Percentiles rank a stretch among this genome's conserved stretches.
phyloP scores from a whole-genome alignment of 2,113 vertebrate genomes.

The Caretta caretta region DNA sequence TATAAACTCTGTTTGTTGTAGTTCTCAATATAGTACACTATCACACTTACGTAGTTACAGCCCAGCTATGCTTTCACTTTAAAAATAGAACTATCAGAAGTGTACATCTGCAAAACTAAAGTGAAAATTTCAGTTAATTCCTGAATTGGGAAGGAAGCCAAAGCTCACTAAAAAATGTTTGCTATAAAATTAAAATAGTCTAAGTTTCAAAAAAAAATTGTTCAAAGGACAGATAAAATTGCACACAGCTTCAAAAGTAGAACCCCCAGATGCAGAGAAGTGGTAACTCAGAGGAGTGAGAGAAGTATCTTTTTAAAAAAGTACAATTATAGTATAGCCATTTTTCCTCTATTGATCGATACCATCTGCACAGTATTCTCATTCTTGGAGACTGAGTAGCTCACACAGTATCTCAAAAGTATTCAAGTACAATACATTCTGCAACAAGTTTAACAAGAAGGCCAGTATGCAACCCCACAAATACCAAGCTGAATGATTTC shows the following conservation, averaged over 20 bases:
- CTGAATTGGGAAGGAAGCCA: neutral
- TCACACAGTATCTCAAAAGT: neutral
- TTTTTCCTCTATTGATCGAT: fast-evolving
- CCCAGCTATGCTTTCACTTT: neutral
- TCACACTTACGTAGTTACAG: neutral
- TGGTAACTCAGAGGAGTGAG: neutral
- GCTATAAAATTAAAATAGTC: neutral
- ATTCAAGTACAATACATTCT: too few relatives aligned
- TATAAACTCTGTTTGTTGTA: neutral
- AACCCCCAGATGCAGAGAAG: neutral
- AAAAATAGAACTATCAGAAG: neutral
- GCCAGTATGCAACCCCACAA: too few relatives aligned
- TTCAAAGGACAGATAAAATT: neutral
- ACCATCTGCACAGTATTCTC: fast-evolving
- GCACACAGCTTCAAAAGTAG: too few relatives aligned
- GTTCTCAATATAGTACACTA: neutral
- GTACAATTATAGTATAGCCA: fast-evolving
- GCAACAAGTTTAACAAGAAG: too few relatives aligned
- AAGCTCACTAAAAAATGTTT: neutral
- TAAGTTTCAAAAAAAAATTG: neutral
- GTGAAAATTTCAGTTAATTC: neutral
- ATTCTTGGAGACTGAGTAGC: neutral
- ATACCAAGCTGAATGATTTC: too few relatives aligned
- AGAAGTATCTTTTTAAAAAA: neutral
- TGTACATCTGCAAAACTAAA: neutral